Base-by-base conservation (phyloP, 2,797 vertebrate genomes). In the Hyperoplus immaculatus region DNA sequence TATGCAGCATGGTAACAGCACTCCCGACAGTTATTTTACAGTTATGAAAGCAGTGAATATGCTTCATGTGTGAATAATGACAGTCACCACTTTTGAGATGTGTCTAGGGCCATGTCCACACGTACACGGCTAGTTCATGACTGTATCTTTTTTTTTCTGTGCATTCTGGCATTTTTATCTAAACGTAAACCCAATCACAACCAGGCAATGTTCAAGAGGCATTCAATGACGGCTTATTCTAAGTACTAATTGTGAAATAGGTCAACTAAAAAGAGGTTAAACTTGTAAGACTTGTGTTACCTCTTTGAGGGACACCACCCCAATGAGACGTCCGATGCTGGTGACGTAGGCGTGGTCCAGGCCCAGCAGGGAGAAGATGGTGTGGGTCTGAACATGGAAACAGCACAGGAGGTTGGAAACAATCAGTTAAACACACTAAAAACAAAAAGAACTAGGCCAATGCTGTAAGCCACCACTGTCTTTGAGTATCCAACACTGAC, bases 281-380 rank as follows among this genome's bases (percentile, higher is more conserved):
- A 29, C 29, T 29, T 29, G 29, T 29, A 29, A 41, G 38, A 16
- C 0, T 10, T 29, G 29, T 29, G 93, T 95, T 83, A 99, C 98
- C 96, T 99, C 98, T 93, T 98, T 98, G 53, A 98, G 95, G 6
- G 98, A 97, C 68, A 99, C 98, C 21, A 98, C 96, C 43, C 98
- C 98, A 41, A 99, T 97, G 80, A 99, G 95, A 16, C 97, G 95
- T 5, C 98, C 97, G 0, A 98, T 98, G 89, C 97, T 98, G 90
- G 98, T 99, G 90, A 99, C 98, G 0, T 98, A 99, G 1, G 97
- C 98, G 0, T 99, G 98, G 92, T 99, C 97, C 66, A 99, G 94
- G 62, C 98, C 97, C 94, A 99, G 91, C 77, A 99, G 93, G 0
- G 97, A 98, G 93, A 99, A 99, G 89, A 99, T 95, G 82, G 97